These are phyloP conservation scores for Catocala fraxini DNA, from an alignment of 2,888 invertebrate species.

Conservation along the genomic window DNA sequence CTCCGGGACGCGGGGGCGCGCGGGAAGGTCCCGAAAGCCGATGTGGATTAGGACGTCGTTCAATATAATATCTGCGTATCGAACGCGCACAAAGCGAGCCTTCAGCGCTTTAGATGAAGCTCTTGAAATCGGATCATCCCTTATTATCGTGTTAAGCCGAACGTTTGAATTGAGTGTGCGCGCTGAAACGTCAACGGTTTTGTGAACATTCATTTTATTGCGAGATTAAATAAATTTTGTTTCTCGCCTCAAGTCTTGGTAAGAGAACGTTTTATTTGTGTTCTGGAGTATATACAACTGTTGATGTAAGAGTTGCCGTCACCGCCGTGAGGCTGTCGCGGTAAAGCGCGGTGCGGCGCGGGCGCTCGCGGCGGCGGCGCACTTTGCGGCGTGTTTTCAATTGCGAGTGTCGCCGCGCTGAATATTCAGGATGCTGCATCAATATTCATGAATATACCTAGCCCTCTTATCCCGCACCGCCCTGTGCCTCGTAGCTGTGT, in stretches of 20 bases:
- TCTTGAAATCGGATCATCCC: slow-evolving; percentile 26
- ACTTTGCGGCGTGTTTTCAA: slow-evolving; percentile 73
- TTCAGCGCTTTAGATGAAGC: slow-evolving; percentile 14
- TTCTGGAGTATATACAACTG: too few relatives aligned
- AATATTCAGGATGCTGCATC: slow-evolving; percentile 77
- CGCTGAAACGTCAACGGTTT: slow-evolving; percentile 2
- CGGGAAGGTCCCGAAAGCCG: too few relatives aligned
- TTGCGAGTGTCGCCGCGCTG: slow-evolving; percentile 70
- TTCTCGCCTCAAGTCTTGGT: too few relatives aligned
- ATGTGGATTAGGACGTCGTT: too few relatives aligned
- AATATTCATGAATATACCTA: slow-evolving; percentile 75
- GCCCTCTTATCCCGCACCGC: slow-evolving; percentile 34
- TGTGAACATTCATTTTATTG: not conserved
- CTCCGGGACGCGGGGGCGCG: too few relatives aligned
- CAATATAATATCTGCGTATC: not conserved
- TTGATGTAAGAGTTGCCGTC: too few relatives aligned
- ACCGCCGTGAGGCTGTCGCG: too few relatives aligned
- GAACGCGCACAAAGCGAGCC: slow-evolving; percentile 7
- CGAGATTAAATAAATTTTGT: not conserved
- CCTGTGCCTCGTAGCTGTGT: slow-evolving; percentile 10
- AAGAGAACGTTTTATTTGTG: too few relatives aligned
- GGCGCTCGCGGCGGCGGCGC: slow-evolving; percentile 26
- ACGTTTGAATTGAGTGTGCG: slow-evolving; percentile 13
- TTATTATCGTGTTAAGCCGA: slow-evolving; percentile 20
- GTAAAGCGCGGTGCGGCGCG: not conserved